These are phyloP conservation scores for Brachypalpus laphriformis DNA, from an alignment of 2,888 invertebrate species.

Conservation along the genomic window DNA sequence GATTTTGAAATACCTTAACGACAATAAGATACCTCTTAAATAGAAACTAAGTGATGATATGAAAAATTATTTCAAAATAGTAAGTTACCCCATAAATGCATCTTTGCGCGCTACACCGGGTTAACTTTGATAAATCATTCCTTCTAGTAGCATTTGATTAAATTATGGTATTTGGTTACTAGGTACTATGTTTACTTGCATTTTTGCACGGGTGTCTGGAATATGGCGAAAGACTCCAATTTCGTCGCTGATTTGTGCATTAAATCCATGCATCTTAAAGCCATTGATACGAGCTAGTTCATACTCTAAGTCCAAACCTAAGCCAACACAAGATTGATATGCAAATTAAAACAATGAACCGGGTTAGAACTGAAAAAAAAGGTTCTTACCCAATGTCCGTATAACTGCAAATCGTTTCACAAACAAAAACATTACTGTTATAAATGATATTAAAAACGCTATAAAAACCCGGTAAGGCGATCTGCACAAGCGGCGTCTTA, in stretches of 20 bases:
- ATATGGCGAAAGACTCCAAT: conserved; percentile 91
- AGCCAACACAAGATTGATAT: conserved; percentile 53
- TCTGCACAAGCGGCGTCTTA: conserved; percentile 57
- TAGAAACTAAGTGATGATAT: too few species aligned
- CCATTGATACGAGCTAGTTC: too few species aligned
- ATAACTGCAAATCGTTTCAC: conserved; percentile 80
- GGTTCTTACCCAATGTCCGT: conserved; percentile 57
- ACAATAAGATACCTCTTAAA: too few species aligned
- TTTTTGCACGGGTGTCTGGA: conserved; percentile 92
- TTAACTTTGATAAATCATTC: not conserved
- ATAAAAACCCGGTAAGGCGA: conserved; percentile 89
- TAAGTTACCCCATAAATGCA: too few species aligned
- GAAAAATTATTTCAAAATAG: too few species aligned
- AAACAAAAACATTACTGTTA: too few species aligned
- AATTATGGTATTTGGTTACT: not conserved
- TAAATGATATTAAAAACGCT: too few species aligned
- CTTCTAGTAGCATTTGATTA: not conserved
- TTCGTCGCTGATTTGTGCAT: conserved; percentile 93
- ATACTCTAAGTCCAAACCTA: too few species aligned
- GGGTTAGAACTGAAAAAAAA: conserved; percentile 29
- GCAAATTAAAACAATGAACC: conserved; percentile 7
- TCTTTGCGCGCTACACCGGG: not conserved
- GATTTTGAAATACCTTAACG: too few species aligned
- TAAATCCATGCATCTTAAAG: conserved; percentile 96
- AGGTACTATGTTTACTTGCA: conserved; percentile 78